phyloP scores from a whole-genome alignment of 2,888 invertebrate species.

The Myathropa florea region DNA sequence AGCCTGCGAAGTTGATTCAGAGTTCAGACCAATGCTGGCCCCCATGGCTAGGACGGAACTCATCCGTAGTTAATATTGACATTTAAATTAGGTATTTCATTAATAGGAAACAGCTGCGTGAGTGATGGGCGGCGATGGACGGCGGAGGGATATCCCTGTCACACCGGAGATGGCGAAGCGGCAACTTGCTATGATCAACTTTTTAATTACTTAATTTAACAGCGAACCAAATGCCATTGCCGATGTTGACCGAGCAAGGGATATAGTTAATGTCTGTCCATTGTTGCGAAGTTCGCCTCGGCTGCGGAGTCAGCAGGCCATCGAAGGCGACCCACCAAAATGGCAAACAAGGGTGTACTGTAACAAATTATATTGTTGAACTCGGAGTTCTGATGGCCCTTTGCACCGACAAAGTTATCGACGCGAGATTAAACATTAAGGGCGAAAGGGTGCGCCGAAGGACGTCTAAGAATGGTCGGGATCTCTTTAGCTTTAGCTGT shows the following conservation, averaged over 20 bases:
- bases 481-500: not conserved
- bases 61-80: conserved; percentile 75
- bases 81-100: conserved; percentile 75
- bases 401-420: conserved; percentile 26
- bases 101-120: conserved; percentile 43
- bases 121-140: not conserved
- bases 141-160: not conserved
- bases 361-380: conserved; percentile 58
- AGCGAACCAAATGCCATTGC: conserved; percentile 56
- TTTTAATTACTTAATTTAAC: conserved; percentile 70
- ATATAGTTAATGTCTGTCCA: conserved; percentile 28
- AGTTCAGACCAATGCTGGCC: not conserved
- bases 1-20: conserved; percentile 38
- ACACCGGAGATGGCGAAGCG: not conserved
- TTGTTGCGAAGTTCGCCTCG: conserved; percentile 36
- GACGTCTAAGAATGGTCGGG: not conserved
- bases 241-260: conserved; percentile 39
- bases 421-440: conserved; percentile 3
- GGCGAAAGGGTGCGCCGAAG: not conserved
- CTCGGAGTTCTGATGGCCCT: conserved; percentile 12
- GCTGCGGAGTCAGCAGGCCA: not conserved
- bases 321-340: conserved; percentile 21
- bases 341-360: conserved; percentile 41
- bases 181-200: conserved; percentile 60
- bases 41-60: conserved; percentile 35